phyloP scores from a whole-genome alignment of 2,113 vertebrate genomes.

The Microtus pennsylvanicus region DNA sequence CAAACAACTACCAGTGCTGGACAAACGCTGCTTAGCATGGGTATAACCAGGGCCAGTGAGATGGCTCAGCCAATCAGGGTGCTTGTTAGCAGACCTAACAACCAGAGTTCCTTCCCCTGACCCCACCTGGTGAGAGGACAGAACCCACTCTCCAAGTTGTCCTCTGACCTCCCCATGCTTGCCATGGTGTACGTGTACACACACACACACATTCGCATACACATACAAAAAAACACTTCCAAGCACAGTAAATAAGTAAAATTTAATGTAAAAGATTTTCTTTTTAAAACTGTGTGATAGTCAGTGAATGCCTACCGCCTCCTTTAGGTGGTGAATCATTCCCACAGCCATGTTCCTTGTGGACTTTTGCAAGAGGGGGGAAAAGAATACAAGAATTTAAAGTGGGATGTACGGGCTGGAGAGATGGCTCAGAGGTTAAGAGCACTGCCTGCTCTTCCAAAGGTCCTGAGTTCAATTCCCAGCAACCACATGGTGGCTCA shows the following conservation, averaged over 20 bases:
- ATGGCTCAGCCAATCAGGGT: not conserved
- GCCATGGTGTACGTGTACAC: not conserved
- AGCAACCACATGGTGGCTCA: too few species aligned
- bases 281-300: not conserved
- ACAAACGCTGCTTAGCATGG: not conserved
- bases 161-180: not conserved
- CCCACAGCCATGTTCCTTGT: not conserved
- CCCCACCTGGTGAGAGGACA: not conserved
- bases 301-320: not conserved
- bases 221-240: not conserved
- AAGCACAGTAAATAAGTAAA: not conserved
- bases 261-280: not conserved
- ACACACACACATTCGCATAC: not conserved
- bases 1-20: not conserved
- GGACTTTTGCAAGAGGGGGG: not conserved
- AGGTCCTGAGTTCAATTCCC: too few species aligned
- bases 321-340: not conserved
- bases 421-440: too few species aligned
- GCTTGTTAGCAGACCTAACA: not conserved
- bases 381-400: not conserved
- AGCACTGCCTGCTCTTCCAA: too few species aligned
- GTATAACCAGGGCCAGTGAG: not conserved
- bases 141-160: not conserved
- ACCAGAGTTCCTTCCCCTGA: too few species aligned
- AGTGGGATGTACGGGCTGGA: not conserved